A percentile compares a stretch with the other conserved stretches of the same genome.
Evolutionary conservation across 2,888 invertebrate genomes (phyloP).

Genomic region (Tetranychus piercei): DNA sequence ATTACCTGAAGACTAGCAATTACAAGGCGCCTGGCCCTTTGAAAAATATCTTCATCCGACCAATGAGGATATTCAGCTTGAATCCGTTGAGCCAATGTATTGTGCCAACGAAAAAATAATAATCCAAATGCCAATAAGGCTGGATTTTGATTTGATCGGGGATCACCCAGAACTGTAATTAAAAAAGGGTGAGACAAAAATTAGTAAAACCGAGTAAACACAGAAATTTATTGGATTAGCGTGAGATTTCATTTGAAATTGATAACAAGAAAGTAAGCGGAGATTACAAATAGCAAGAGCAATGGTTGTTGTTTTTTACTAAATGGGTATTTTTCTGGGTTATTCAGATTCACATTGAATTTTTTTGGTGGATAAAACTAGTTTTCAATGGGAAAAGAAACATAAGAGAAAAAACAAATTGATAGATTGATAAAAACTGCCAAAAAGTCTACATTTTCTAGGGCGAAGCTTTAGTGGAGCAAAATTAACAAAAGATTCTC

Average conservation of each 20-base stretch:
- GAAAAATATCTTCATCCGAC: constrained; percentile 86
- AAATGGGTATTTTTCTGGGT: too few species aligned
- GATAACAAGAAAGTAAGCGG: too few species aligned
- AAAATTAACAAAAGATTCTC: too few species aligned
- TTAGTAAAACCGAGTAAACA: not conserved
- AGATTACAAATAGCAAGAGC: too few species aligned
- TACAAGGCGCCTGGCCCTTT: constrained; percentile 67
- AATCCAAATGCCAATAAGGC: constrained; percentile 81
- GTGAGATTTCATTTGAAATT: too few species aligned
- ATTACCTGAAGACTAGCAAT: constrained; percentile 73
- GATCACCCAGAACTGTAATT: constrained; percentile 70
- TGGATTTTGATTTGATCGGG: constrained; percentile 90
- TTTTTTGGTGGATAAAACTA: not conserved
- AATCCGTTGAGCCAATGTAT: constrained; percentile 62
- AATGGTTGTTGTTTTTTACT: too few species aligned
- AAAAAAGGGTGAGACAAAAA: constrained; percentile 11
- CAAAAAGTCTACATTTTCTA: too few species aligned
- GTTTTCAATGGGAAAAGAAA: too few species aligned
- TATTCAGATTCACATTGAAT: not conserved
- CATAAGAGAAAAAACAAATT: too few species aligned
- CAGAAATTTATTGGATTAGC: not conserved
- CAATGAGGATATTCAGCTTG: constrained; percentile 60
- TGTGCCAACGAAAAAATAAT: constrained; percentile 86
- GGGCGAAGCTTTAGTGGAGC: too few species aligned
- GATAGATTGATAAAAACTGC: too few species aligned